phyloP scores from a whole-genome alignment of 2,888 invertebrate species.

The Copidosoma aretas region DNA sequence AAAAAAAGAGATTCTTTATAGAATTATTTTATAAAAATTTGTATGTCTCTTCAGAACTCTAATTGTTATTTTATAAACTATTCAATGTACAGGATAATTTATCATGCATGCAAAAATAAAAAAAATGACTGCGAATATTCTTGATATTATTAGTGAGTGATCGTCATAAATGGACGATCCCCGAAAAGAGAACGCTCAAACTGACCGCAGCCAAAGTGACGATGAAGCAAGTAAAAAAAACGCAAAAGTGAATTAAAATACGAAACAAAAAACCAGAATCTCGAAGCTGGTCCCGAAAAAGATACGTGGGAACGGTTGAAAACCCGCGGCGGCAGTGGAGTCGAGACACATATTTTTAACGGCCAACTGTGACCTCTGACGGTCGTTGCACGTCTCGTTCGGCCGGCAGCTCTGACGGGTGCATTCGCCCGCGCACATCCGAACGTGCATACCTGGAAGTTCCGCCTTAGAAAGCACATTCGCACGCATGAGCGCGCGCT shows the following conservation, averaged over 20 bases:
- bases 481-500: slow-evolving; percentile 10
- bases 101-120: too few species aligned
- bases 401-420: slow-evolving; percentile 6
- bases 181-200: too few species aligned
- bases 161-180: too few species aligned
- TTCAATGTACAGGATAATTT: too few species aligned
- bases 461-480: slow-evolving; percentile 30
- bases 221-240: neutral
- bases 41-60: too few species aligned
- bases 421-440: slow-evolving; percentile 13
- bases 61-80: too few species aligned
- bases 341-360: neutral
- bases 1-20: too few species aligned
- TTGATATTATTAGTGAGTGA: too few species aligned
- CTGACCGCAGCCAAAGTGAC: too few species aligned
- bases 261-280: too few species aligned
- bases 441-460: neutral
- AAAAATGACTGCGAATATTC: too few species aligned
- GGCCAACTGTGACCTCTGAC: slow-evolving; percentile 51
- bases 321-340: neutral
- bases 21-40: too few species aligned
- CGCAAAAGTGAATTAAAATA: neutral
- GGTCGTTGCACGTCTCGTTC: slow-evolving; percentile 55
- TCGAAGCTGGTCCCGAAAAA: neutral
- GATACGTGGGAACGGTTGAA: neutral